A percentile compares a stretch with the other conserved stretches of the same genome.
These are phyloP conservation scores for Cephus sareptanus DNA, from an alignment of 2,888 invertebrate genomes.

Conservation along the genomic window DNA sequence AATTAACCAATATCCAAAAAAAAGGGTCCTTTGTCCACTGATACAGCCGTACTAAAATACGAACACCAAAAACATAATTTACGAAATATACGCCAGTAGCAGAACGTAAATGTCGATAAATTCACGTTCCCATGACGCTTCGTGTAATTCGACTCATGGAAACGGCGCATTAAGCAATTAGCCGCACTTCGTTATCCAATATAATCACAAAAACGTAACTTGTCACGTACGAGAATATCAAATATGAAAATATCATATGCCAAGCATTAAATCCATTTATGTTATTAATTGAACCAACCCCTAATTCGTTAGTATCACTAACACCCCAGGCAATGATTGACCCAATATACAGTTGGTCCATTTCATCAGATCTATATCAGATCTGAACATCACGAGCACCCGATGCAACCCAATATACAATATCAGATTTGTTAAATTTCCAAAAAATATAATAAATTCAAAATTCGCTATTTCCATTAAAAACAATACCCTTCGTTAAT, in stretches of 20 bases:
- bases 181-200: background rate
- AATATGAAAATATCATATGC: background rate
- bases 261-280: background rate
- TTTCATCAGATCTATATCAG: background rate
- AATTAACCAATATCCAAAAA: background rate
- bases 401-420: too few relatives aligned
- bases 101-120: background rate
- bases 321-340: background rate
- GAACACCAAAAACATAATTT: background rate
- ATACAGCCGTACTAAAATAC: background rate
- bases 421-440: too few relatives aligned
- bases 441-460: background rate
- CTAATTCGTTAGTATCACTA: background rate
- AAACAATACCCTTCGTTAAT: background rate
- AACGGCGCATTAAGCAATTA: background rate
- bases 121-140: background rate
- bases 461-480: background rate
- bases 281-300: background rate
- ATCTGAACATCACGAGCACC: too few relatives aligned
- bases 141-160: background rate
- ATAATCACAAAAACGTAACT: background rate
- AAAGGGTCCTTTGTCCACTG: background rate
- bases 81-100: background rate
- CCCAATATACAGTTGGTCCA: background rate
- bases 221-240: background rate